Base-by-base conservation (phyloP, 2,888 invertebrate species). In the Horisme vitalbata region DNA sequence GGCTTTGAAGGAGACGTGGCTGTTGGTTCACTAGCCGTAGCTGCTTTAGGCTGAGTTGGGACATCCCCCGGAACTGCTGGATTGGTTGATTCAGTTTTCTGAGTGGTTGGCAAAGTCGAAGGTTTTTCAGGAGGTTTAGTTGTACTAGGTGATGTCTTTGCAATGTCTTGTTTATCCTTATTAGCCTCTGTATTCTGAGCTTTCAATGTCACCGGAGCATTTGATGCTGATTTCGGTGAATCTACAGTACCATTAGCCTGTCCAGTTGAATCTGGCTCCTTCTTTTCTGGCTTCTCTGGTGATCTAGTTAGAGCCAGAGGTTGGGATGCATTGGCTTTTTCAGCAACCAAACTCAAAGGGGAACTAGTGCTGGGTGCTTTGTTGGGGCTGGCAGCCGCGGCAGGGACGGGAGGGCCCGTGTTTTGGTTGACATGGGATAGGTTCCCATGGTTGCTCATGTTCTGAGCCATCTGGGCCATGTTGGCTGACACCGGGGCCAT, bases 401-500 rank as follows among this genome's bases (percentile, higher is more conserved):
- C 79, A 57, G 84, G 52, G 26, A 79, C 71, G 35, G 80, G 75
- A 45, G 79, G 63, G 30, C 76, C 72, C 14, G 83, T 82, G 64
- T 83, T 85, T 62, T 85, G 85, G 13, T 80, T 79, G 45, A 84
- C 79, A 39, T 85, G 86, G 6, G 89, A 89, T 13, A 89, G 69
- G 71, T 89, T 89, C 45, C 89, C 89, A 53, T 89, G 89, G 78
- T 89, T 87, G 65, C 87, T 87, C 89, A 89, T 89, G 63, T 89
- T 89, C 56, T 90, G 90, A 51, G 89, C 90, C 85, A 87, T 84
- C 62, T 87, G 87, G 23, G 88, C 88, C 89, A 89, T 89, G 72
- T 88, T 88, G 38, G 89, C 86, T 52, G 90, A 70, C 66, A 89
- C 79, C 27, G 90, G 82, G 55, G 91, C 79, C 90, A 91, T 80